Conservation (phyloP, 2,888 invertebrate genomes). For the Lobophora halterata region DNA sequence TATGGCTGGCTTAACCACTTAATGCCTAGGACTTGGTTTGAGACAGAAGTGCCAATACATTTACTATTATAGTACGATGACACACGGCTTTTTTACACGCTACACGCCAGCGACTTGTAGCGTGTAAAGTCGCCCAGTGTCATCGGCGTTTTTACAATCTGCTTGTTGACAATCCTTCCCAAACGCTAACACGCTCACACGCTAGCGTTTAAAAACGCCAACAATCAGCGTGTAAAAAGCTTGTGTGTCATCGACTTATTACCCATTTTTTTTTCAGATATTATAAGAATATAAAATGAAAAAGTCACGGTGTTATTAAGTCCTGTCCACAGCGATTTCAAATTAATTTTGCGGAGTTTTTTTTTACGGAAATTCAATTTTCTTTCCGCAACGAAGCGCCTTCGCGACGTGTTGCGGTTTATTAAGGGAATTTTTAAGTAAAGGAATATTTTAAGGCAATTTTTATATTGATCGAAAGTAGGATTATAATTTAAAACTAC, state of each 20-base stretch:
- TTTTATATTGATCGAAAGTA: constrained; percentile 9
- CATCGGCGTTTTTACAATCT: no score
- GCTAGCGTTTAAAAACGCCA: no score
- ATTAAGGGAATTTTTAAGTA: constrained; percentile 20
- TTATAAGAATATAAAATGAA: constrained; percentile 3
- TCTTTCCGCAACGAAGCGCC: constrained; percentile 28
- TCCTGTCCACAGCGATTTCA: constrained; percentile 33
- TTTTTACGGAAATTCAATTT: constrained; percentile 57
- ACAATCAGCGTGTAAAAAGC: neutral
- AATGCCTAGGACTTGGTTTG: no score
- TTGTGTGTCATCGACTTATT: constrained; percentile 2
- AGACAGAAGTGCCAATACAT: no score
- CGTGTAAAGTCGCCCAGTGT: no score
- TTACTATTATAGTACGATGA: no score
- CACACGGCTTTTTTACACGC: no score
- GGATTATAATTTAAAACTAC: no score
- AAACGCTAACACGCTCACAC: no score
- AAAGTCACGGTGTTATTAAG: constrained; percentile 24
- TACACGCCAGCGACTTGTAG: no score
- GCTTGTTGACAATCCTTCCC: no score
- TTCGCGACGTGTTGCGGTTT: constrained; percentile 20
- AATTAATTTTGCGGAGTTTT: constrained; percentile 60
- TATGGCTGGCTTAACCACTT: no score
- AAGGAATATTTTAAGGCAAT: constrained; percentile 16
- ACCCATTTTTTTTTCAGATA: neutral